Evolutionary conservation across 2,113 vertebrate species (phyloP).

Genomic region (Gallinago undulata): DNA sequence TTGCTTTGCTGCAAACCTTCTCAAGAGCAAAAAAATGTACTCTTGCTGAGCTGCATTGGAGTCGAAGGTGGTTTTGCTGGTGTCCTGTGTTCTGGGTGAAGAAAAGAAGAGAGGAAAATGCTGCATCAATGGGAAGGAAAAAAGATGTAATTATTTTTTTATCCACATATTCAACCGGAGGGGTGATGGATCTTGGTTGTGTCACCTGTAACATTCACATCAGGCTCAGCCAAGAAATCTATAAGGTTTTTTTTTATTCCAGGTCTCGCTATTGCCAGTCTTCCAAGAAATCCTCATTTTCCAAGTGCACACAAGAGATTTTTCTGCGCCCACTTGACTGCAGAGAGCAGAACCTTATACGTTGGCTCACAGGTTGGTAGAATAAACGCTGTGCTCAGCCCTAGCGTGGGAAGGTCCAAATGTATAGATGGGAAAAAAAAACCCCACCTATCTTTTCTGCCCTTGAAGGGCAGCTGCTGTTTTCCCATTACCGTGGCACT

Average conservation of each 20-base stretch:
- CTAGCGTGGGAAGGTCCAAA: background rate
- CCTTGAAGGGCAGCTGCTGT: background rate
- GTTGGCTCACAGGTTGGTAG: background rate
- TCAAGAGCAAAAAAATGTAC: constrained; percentile 1
- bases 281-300: background rate
- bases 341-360: background rate
- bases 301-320: background rate
- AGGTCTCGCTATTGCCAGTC: background rate
- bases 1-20: constrained; percentile 8
- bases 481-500: background rate
- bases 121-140: background rate
- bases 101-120: background rate
- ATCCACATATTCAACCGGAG: background rate
- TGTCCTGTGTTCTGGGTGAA: background rate
- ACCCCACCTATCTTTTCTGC: background rate
- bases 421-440: background rate
- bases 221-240: background rate
- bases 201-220: background rate
- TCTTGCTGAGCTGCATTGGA: background rate
- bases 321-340: background rate
- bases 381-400: background rate
- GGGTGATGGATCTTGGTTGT: background rate
- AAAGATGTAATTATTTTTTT: background rate
- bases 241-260: background rate
- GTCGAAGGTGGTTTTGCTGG: background rate